Percentiles rank a stretch among this genome's conserved stretches.
phyloP scores from a whole-genome alignment of 2,797 vertebrate genomes.

The Malurus splendens region DNA sequence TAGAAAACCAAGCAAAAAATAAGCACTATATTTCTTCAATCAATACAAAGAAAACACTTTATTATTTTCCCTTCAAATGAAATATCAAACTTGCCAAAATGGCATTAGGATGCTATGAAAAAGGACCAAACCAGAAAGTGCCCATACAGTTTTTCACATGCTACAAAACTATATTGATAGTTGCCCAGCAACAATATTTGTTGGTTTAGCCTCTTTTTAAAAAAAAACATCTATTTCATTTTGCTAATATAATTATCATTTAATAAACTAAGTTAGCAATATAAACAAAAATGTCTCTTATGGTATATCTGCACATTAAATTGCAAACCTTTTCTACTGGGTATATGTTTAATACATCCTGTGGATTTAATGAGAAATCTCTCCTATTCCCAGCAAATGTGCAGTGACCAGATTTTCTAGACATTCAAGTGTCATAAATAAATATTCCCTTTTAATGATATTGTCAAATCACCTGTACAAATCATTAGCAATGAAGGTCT shows the following conservation, averaged over 20 bases:
- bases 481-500: not conserved
- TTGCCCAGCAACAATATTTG: not conserved
- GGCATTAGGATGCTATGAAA: conserved; percentile 51
- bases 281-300: not conserved
- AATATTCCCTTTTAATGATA: not conserved
- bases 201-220: not conserved
- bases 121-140: conserved; percentile 41
- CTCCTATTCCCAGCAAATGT: not conserved
- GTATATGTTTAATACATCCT: not conserved
- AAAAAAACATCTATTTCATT: not conserved
- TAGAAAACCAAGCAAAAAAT: conserved; percentile 73
- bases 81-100: conserved; percentile 69
- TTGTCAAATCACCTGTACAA: not conserved
- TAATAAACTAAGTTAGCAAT: not conserved
- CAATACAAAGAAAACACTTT: conserved; percentile 74
- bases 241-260: not conserved
- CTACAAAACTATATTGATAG: conserved; percentile 7
- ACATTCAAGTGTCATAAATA: not conserved
- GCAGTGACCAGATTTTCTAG: not conserved
- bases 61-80: conserved; percentile 73
- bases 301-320: not conserved
- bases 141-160: conserved; percentile 19
- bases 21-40: conserved; percentile 77
- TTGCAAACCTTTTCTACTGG: not conserved
- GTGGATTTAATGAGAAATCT: not conserved